Percentiles rank a stretch among this genome's conserved stretches.
phyloP scores from a whole-genome alignment of 23 tunicate species.

The Styela clava region DNA sequence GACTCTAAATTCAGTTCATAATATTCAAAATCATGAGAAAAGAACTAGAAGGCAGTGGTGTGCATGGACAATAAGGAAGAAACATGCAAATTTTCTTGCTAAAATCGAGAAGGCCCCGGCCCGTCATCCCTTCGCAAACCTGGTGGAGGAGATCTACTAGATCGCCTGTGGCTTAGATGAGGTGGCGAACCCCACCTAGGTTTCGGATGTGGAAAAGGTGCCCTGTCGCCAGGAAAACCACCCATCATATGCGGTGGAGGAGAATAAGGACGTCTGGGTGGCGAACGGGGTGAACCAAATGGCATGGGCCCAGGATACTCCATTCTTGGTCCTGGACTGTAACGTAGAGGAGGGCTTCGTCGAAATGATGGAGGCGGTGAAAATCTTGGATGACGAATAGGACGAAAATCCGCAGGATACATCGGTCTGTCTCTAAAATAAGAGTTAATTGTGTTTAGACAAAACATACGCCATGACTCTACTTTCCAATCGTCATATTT shows the following conservation, averaged over 20 bases:
- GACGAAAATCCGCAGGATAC: constrained; percentile 2
- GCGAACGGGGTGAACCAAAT: constrained; percentile 16
- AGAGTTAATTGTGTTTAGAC: too few relatives aligned
- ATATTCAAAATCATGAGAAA: too few relatives aligned
- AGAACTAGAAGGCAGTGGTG: too few relatives aligned
- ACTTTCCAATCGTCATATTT: too few relatives aligned
- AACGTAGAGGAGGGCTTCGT: constrained; percentile 27
- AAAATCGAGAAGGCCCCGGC: constrained; percentile 21
- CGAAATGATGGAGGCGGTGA: constrained; percentile 23
- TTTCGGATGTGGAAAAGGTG: constrained; percentile 6
- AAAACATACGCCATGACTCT: too few relatives aligned
- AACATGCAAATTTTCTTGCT: too few relatives aligned
- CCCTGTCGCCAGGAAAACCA: constrained; percentile 5
- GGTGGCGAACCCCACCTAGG: constrained; percentile 31
- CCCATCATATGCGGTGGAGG: constrained; percentile 23
- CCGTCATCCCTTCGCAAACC: constrained; percentile 23
- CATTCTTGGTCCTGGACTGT: constrained; percentile 29
- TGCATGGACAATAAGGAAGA: too few relatives aligned
- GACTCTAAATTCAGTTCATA: too few relatives aligned
- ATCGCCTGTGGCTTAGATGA: constrained; percentile 3
- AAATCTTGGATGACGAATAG: constrained; percentile 9
- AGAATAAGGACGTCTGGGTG: constrained; percentile 25
- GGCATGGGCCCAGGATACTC: constrained; percentile 15
- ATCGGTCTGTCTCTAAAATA: constrained; percentile 19
- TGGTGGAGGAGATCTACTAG: constrained; percentile 30